phyloP scores from a whole-genome alignment of 2,797 vertebrate species.

The Loriculus beryllinus region DNA sequence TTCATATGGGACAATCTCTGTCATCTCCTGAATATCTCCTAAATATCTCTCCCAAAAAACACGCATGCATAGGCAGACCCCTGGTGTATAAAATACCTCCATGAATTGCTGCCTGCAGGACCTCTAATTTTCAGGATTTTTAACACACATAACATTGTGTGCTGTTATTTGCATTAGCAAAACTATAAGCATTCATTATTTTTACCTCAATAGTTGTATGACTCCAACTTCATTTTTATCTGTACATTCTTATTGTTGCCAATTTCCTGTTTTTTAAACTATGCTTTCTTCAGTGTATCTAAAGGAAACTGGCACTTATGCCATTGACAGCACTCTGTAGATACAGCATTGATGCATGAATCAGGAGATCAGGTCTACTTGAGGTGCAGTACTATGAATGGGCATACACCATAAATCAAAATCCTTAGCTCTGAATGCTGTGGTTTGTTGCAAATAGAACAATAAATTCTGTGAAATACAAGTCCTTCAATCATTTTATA shows the following conservation, averaged over 20 bases:
- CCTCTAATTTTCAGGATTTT: background rate
- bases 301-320: background rate
- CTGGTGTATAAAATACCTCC: background rate
- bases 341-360: background rate
- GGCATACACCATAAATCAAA: background rate
- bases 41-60: background rate
- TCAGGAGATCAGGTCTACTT: background rate
- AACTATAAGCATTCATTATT: background rate
- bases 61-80: too few relatives aligned
- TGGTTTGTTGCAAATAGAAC: background rate
- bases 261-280: background rate
- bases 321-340: background rate
- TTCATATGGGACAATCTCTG: background rate
- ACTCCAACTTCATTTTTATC: background rate
- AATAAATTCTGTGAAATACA: background rate
- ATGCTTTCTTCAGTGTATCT: background rate
- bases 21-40: too few relatives aligned
- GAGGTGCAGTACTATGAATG: background rate
- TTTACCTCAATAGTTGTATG: background rate
- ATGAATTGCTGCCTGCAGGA: background rate
- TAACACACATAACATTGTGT: background rate
- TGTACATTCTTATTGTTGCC: background rate
- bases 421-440: background rate
- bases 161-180: background rate
- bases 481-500: background rate